phyloP scores from a whole-genome alignment of 2,113 vertebrate species.

The Coturnix japonica region DNA sequence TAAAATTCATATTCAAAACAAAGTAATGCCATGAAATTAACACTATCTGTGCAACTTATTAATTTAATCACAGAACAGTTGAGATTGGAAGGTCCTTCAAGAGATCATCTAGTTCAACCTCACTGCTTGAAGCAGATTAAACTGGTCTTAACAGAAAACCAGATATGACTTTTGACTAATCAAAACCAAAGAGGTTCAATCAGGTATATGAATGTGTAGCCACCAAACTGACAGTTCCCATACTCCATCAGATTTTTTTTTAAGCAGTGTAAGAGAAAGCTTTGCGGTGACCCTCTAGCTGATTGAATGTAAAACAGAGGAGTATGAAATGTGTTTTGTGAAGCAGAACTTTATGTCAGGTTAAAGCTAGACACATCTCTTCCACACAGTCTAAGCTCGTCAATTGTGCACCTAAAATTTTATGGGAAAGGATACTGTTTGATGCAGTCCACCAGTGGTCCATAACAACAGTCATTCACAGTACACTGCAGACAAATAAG shows the following conservation, averaged over 20 bases:
- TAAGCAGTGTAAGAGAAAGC: conserved; percentile 43
- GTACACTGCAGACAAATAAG: conserved; percentile 90
- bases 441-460: conserved; percentile 99
- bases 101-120: neutral
- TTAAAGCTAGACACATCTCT: conserved; percentile 90
- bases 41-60: neutral
- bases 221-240: conserved; percentile 65
- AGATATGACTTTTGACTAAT: conserved; percentile 53
- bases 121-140: neutral
- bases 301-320: conserved; percentile 78
- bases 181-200: conserved; percentile 54
- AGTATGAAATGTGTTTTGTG: conserved; percentile 82
- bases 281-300: conserved; percentile 72
- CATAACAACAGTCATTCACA: conserved; percentile 99
- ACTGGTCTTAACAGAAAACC: conserved; percentile 6
- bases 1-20: neutral
- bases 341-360: conserved; percentile 95
- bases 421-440: conserved; percentile 99
- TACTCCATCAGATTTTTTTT: conserved; percentile 61
- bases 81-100: neutral
- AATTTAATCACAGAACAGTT: neutral
- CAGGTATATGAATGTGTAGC: neutral
- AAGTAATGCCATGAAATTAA: neutral
- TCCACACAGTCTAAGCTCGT: conserved; percentile 89
- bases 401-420: conserved; percentile 94